Conservation (phyloP, 2,797 vertebrate species). For the Catostomus latipinnis region DNA sequence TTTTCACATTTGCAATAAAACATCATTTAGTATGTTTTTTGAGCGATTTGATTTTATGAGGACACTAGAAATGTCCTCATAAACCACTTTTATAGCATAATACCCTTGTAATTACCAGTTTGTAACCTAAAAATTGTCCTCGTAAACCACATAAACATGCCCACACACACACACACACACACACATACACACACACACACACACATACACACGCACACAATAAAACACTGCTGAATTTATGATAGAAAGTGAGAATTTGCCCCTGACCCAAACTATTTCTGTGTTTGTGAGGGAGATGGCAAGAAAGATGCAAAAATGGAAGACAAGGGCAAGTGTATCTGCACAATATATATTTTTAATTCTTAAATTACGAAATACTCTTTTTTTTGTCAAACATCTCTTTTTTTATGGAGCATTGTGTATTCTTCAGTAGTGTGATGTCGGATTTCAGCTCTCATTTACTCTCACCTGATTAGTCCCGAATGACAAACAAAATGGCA, state of each 20-base stretch:
- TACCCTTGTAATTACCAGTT: too few relatives aligned
- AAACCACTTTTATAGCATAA: too few relatives aligned
- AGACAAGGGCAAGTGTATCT: slow-evolving; percentile 37
- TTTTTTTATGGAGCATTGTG: not conserved
- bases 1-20: too few relatives aligned
- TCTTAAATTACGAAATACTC: slow-evolving; percentile 36
- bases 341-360: slow-evolving; percentile 41
- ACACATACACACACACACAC: slow-evolving; percentile 14
- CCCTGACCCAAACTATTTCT: slow-evolving; percentile 65
- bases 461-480: slow-evolving; percentile 19
- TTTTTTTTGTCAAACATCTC: slow-evolving; percentile 5
- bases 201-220: not conserved
- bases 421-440: slow-evolving; percentile 31
- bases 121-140: too few relatives aligned
- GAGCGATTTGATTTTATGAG: too few relatives aligned
- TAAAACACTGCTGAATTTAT: slow-evolving; percentile 28
- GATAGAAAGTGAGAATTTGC: slow-evolving; percentile 68
- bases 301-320: not conserved
- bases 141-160: too few relatives aligned
- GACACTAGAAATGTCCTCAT: too few relatives aligned
- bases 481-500: slow-evolving; percentile 31
- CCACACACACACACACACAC: too few relatives aligned
- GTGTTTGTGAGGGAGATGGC: slow-evolving; percentile 61
- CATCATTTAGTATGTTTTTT: too few relatives aligned
- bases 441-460: slow-evolving; percentile 35